Evolutionary conservation across 53 echinoderm and acorn worm species (phyloP).

Genomic region (Apostichopus leukothele): DNA sequence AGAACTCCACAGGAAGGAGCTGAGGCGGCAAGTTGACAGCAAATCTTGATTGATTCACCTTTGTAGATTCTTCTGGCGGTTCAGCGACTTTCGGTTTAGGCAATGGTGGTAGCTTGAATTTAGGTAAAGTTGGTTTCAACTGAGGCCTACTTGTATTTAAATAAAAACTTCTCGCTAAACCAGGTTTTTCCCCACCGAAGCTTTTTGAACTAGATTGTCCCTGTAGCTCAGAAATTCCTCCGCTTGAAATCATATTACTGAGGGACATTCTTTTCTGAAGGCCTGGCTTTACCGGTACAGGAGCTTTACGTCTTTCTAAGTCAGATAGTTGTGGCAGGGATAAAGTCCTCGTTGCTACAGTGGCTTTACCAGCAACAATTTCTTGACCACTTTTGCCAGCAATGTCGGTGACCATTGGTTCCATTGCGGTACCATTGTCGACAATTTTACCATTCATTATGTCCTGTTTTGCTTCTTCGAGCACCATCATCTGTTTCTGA

Average conservation of each 20-base stretch:
- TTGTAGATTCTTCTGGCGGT: not conserved
- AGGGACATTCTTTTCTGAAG: conserved; percentile 61
- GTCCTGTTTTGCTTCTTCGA: not conserved
- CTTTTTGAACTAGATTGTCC: conserved; percentile 36
- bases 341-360: conserved; percentile 55
- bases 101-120: conserved; percentile 40
- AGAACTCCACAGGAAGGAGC: conserved; percentile 62
- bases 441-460: not conserved
- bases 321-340: conserved; percentile 64
- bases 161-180: conserved; percentile 63
- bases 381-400: not conserved
- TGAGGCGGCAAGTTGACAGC: conserved; percentile 58
- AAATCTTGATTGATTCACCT: conserved; percentile 25
- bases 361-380: not conserved
- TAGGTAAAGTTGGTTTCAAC: conserved; percentile 29
- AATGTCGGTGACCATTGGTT: not conserved
- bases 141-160: conserved; percentile 70
- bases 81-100: conserved; percentile 29
- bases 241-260: conserved; percentile 76
- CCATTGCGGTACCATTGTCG: not conserved
- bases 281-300: not conserved
- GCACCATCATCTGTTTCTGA: not conserved
- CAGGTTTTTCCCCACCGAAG: conserved; percentile 35
- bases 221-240: conserved; percentile 69
- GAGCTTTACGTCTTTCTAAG: conserved; percentile 8